A percentile compares a stretch with the other conserved stretches of the same genome.
phyloP scores from a whole-genome alignment of 2,888 invertebrate genomes.

The Pyrochroa serraticornis region DNA sequence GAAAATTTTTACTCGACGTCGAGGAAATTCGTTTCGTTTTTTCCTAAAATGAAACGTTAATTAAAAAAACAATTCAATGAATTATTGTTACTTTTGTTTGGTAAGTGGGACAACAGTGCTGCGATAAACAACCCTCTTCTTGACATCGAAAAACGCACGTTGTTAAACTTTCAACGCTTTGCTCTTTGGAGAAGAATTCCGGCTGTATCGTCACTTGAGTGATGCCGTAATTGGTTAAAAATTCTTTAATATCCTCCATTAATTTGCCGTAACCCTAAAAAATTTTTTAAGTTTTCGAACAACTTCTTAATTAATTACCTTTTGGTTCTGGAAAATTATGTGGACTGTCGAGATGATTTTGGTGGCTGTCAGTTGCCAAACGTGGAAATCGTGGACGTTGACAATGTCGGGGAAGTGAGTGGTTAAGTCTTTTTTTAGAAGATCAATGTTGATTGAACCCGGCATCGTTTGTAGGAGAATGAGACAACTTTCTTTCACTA shows the following conservation, averaged over 20 bases:
- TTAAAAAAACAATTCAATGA: background rate
- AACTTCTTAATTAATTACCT: slow-evolving; percentile 11
- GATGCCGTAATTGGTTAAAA: slow-evolving; percentile 82
- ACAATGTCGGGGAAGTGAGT: slow-evolving; percentile 72
- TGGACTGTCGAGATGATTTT: slow-evolving; percentile 86
- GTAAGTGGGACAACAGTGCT: slow-evolving; percentile 56
- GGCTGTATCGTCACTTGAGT: slow-evolving; percentile 87
- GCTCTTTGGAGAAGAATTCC: slow-evolving; percentile 66
- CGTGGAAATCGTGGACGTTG: slow-evolving; percentile 85
- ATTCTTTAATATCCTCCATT: slow-evolving; percentile 69
- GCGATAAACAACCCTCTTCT: slow-evolving; percentile 54
- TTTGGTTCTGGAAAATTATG: slow-evolving; percentile 70
- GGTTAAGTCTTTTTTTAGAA: slow-evolving; percentile 68
- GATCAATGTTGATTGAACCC: slow-evolving; percentile 80
- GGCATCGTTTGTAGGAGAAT: slow-evolving; percentile 93
- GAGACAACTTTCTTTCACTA: slow-evolving; percentile 88
- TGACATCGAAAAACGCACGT: slow-evolving; percentile 58
- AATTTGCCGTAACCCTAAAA: slow-evolving; percentile 63
- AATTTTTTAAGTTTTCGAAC: slow-evolving; percentile 2
- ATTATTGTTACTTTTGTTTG: slow-evolving; percentile 19
- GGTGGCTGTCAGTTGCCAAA: slow-evolving; percentile 84
- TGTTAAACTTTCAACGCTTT: slow-evolving; percentile 44
- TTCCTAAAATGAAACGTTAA: slow-evolving; percentile 11
- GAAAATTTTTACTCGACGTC: slow-evolving; percentile 10
- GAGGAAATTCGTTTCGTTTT: background rate